Percentiles rank a stretch among this genome's conserved stretches.
Evolutionary conservation across 2,113 vertebrate genomes (phyloP).

Genomic region (Passer domesticus): DNA sequence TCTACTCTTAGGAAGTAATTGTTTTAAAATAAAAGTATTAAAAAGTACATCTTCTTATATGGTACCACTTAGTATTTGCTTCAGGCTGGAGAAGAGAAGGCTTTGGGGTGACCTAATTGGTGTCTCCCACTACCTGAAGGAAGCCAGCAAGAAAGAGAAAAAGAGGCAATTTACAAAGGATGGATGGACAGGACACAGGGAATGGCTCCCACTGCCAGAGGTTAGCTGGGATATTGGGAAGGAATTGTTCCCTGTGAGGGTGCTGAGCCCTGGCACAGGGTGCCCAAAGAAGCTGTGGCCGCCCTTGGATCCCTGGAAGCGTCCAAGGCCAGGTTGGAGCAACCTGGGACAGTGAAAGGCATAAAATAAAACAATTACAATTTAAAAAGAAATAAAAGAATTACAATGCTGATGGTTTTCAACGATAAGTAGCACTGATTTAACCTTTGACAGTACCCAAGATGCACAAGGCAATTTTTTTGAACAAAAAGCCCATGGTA

Average conservation of each 20-base stretch:
- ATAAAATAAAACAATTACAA: too few species aligned
- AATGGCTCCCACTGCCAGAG: neutral
- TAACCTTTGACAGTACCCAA: neutral
- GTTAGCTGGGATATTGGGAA: rapidly evolving
- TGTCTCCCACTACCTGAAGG: neutral
- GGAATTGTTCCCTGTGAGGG: rapidly evolving
- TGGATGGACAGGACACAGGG: neutral
- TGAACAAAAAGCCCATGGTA: neutral
- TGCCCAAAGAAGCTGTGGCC: neutral
- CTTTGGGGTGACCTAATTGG: neutral
- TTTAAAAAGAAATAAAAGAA: neutral
- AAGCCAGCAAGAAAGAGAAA: neutral
- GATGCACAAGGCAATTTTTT: neutral
- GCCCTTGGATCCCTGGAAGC: neutral
- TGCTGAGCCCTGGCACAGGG: rapidly evolving
- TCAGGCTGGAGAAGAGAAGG: neutral
- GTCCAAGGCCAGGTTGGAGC: neutral
- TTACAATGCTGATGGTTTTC: neutral
- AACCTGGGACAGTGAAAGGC: rapidly evolving
- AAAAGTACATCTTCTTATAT: neutral
- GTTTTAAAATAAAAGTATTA: neutral
- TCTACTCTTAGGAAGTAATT: neutral
- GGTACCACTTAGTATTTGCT: neutral
- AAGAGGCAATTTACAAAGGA: neutral
- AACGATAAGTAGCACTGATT: neutral